phyloP scores from a whole-genome alignment of 2,113 vertebrate genomes.

The Telmatochromis sp. region DNA sequence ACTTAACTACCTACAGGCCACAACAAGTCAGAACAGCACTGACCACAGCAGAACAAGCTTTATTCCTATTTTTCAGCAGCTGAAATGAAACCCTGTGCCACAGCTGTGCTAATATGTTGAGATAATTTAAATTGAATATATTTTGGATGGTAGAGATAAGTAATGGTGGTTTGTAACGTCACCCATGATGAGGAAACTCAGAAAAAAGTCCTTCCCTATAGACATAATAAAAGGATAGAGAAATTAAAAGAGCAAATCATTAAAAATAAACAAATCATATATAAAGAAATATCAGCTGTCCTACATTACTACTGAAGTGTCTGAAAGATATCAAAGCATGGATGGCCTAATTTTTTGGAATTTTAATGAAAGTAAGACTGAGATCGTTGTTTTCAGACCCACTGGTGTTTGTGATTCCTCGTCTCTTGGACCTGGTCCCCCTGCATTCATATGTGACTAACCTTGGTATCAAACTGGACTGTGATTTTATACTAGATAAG shows the following conservation, averaged over 20 bases:
- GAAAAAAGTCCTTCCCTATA: not conserved
- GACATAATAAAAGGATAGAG: not conserved
- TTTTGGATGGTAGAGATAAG: not conserved
- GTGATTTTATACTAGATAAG: not conserved
- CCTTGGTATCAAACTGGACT: not conserved
- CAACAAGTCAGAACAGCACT: not conserved
- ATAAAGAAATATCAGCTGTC: not conserved
- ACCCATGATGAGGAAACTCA: not conserved
- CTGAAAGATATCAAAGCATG: not conserved
- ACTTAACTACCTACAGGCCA: not conserved
- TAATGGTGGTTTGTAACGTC: not conserved
- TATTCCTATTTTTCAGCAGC: not conserved
- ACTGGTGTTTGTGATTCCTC: not conserved
- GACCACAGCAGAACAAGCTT: not conserved
- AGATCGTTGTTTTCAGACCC: not conserved
- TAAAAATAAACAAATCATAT: not conserved
- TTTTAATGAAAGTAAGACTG: not conserved
- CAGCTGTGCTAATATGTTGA: not conserved
- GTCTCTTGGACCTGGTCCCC: not conserved
- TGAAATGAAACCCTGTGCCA: not conserved
- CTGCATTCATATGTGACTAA: not conserved
- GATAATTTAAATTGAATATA: not conserved
- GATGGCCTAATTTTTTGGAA: not conserved
- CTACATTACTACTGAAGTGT: not conserved
- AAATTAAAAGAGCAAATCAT: not conserved